Base-by-base conservation (phyloP, 2,888 invertebrate species). In the Nemapogon koenigi region DNA sequence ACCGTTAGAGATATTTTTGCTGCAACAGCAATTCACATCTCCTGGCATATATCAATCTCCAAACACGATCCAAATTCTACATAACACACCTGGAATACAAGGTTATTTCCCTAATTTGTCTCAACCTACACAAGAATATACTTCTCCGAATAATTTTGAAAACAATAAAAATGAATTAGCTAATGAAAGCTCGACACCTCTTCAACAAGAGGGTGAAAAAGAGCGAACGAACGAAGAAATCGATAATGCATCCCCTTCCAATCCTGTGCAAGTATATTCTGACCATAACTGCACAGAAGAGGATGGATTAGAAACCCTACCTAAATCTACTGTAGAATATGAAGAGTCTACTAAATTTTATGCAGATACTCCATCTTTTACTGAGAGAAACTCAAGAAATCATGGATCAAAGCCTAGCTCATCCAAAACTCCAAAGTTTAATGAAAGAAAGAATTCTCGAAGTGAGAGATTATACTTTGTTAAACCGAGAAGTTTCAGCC, bases 261-360 rank as follows among this genome's bases (percentile, higher is more conserved):
- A 18, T 16, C 42, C 26, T 16, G 57, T 75, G 2, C 63, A 62
- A 53, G 68, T 78, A 2, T 76, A 75, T 39, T 75, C 71, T 53
- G 55, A 73, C 43, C 62, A 63, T 26, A 72, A 73, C 38, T 76
- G 76, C 43, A 51, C 62, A 10, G 50, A 57, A 18, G 54, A 63
- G 13, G 22, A 13, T n/a, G 33, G 37, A 3, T 32, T 38, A 18
- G 52, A 60, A 39, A 41, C 54, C 13, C 13, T 11, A 7, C 29
- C 8, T n/a, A 29, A 16, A 18, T 15, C 18, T n/a, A 37, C 13
- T 30, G 18, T 29, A 3, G 33, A 33, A 19, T 33, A 33, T 11
- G 33, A 33, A 11, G 28, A 27, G 7, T 26, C 35, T 8, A 55
- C 56, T 8, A 52, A 53, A 17, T 39, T 64, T 4, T 55, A 52